Conservation (phyloP, 2,888 invertebrate species). For the Eurytoma adleriae region DNA sequence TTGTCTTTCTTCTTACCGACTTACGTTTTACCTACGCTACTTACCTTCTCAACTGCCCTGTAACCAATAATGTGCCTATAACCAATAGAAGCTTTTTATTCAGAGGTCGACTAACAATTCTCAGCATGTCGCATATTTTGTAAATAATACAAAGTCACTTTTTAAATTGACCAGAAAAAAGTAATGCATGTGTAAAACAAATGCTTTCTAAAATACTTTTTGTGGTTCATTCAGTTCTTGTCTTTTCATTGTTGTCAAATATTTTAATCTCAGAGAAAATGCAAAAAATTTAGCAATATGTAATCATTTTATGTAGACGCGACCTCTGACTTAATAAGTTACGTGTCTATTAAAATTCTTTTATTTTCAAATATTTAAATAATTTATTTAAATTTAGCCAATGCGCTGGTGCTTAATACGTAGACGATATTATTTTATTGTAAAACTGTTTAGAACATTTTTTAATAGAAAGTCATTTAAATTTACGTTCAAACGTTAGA, state of each 20-base stretch:
- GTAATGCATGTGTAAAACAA: neutral
- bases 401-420: conserved; percentile 40
- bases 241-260: neutral
- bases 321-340: conserved; percentile 22
- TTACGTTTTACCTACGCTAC: conserved; percentile 29
- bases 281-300: neutral
- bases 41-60: conserved; percentile 6
- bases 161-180: no score
- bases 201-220: neutral
- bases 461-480: conserved; percentile 3
- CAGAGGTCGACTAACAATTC: conserved; percentile 22
- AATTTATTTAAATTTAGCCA: conserved; percentile 13
- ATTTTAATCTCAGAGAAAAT: neutral
- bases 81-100: conserved; percentile 31
- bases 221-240: neutral
- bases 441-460: conserved; percentile 2
- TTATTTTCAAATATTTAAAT: neutral
- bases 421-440: conserved; percentile 10
- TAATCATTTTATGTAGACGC: neutral
- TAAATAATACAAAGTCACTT: conserved; percentile 9
- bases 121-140: conserved; percentile 10
- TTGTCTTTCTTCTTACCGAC: conserved; percentile 26
- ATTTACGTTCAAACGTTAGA: conserved; percentile 3
- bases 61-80: neutral
- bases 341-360: neutral